Conservation (phyloP, 2,797 vertebrate species). For the Sebastes nivosus region DNA sequence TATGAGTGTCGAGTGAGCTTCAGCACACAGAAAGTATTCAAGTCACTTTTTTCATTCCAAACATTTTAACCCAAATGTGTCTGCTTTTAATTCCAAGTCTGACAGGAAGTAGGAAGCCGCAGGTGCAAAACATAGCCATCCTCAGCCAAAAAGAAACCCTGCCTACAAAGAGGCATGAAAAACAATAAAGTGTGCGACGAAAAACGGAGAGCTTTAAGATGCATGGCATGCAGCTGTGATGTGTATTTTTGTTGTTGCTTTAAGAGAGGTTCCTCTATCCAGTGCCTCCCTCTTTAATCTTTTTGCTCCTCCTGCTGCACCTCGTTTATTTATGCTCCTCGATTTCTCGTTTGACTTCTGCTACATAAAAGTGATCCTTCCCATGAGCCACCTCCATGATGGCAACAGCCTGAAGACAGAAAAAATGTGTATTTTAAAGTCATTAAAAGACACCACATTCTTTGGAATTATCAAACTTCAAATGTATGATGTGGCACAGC, state of each 20-base stretch:
- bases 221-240: conserved; percentile 67
- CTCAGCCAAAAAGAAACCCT: conserved; percentile 20
- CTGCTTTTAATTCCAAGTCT: conserved; percentile 1
- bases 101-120: not conserved
- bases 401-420: conserved; percentile 86
- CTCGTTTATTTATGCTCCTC: conserved; percentile 80
- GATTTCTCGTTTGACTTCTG: conserved; percentile 94
- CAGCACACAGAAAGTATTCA: conserved; percentile 11
- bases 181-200: not conserved
- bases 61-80: not conserved
- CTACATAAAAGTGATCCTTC: conserved; percentile 95
- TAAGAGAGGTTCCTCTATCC: conserved; percentile 12
- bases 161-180: not conserved
- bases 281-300: not conserved
- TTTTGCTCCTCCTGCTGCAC: not conserved
- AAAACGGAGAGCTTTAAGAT: conserved; percentile 60
- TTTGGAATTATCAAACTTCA: not conserved
- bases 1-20: not conserved
- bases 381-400: conserved; percentile 98
- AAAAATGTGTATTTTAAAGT: not conserved
- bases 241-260: conserved; percentile 38
- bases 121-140: conserved; percentile 27
- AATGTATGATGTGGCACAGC: not conserved
- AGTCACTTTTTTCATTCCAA: conserved; percentile 1
- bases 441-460: not conserved